Evolutionary conservation across 2,797 vertebrate genomes (phyloP).

Genomic region (Danio kyathit): DNA sequence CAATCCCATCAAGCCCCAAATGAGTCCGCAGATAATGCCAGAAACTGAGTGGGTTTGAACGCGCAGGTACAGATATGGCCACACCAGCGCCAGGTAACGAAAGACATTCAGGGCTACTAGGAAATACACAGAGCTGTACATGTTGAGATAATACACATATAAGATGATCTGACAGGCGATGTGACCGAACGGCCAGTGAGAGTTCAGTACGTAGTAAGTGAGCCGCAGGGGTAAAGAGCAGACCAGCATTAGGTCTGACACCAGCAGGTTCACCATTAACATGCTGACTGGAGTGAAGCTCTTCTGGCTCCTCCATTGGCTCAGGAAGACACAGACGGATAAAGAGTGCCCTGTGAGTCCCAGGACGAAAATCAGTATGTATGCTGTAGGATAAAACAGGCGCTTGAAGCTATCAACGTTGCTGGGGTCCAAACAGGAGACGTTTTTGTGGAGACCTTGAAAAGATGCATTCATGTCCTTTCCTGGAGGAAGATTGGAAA

Average conservation of each 20-base stretch:
- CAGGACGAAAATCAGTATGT: slow-evolving; percentile 78
- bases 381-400: slow-evolving; percentile 72
- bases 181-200: slow-evolving; percentile 75
- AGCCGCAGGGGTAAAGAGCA: slow-evolving; percentile 78
- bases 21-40: slow-evolving; percentile 64
- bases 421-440: slow-evolving; percentile 50
- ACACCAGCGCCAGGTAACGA: slow-evolving; percentile 75
- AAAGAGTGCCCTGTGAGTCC: slow-evolving; percentile 75
- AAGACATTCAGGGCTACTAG: slow-evolving; percentile 77
- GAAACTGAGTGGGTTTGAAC: slow-evolving; percentile 63
- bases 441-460: neutral
- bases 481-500: slow-evolving; percentile 13
- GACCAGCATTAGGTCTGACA: slow-evolving; percentile 79
- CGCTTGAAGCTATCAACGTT: slow-evolving; percentile 71
- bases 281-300: slow-evolving; percentile 71
- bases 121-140: slow-evolving; percentile 85
- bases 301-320: slow-evolving; percentile 66
- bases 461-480: slow-evolving; percentile 14
- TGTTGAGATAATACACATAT: slow-evolving; percentile 79
- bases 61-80: slow-evolving; percentile 68
- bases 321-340: slow-evolving; percentile 78
- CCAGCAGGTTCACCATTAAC: slow-evolving; percentile 81
- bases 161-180: slow-evolving; percentile 73
- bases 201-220: slow-evolving; percentile 73
- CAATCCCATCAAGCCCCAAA: slow-evolving; percentile 75